Evolutionary conservation across 1,140 invertebrate genomes (phyloP).

Genomic region (Cyrtorhinus lividipennis): DNA sequence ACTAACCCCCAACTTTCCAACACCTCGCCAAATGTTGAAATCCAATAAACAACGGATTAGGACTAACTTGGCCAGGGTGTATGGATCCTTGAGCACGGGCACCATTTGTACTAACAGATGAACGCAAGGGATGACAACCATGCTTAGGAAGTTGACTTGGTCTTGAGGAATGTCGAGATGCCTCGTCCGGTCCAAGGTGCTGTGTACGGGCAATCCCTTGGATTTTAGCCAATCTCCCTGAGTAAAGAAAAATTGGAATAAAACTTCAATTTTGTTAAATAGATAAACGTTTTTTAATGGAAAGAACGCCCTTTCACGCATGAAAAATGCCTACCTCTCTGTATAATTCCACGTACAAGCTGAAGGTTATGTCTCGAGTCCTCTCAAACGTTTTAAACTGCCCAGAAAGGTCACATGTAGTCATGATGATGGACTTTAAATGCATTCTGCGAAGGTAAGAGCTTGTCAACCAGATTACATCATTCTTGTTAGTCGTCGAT

Average conservation of each 20-base stretch:
- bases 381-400: background rate
- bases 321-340: background rate
- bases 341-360: background rate
- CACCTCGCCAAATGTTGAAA: too few species aligned
- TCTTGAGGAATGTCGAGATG: slow-evolving; percentile 4
- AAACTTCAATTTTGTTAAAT: too few species aligned
- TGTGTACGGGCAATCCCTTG: background rate
- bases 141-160: slow-evolving; percentile 6
- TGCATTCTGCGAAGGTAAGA: background rate
- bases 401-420: background rate
- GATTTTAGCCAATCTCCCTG: slow-evolving; percentile 6
- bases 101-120: slow-evolving; percentile 7
- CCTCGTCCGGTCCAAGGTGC: background rate
- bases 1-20: background rate
- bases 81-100: slow-evolving; percentile 6
- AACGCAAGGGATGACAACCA: slow-evolving; percentile 5
- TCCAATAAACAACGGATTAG: too few species aligned
- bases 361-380: background rate
- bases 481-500: too few species aligned
- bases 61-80: background rate
- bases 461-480: too few species aligned
- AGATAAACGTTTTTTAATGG: too few species aligned
- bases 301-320: too few species aligned
- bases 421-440: background rate
- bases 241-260: too few species aligned